A percentile compares a stretch with the other conserved stretches of the same genome.
Conservation (phyloP, 2,888 invertebrate genomes). For the Zele albiditarsus region DNA sequence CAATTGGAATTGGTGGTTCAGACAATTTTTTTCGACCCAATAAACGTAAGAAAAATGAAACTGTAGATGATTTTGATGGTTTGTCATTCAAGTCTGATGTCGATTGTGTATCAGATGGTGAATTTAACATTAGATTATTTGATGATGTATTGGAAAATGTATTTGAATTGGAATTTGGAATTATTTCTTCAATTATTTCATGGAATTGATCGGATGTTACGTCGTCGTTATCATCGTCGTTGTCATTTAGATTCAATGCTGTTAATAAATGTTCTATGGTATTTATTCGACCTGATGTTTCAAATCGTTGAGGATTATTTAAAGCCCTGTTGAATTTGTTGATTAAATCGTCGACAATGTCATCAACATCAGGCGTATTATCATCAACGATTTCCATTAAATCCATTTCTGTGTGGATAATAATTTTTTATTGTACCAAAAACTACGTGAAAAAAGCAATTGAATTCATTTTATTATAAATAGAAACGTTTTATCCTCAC, state of each 20-base stretch:
- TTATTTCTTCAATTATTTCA: constrained; percentile 5
- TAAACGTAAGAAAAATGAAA: constrained; percentile 3
- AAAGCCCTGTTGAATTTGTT: background rate
- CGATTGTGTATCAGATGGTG: background rate
- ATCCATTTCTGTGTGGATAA: background rate
- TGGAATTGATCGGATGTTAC: background rate
- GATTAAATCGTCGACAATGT: background rate
- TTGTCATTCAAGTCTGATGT: background rate
- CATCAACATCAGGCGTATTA: background rate
- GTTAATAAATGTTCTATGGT: background rate
- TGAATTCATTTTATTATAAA: too few relatives aligned
- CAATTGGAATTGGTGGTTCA: background rate
- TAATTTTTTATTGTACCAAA: background rate
- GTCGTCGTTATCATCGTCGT: background rate
- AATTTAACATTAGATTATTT: background rate
- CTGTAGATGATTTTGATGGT: background rate
- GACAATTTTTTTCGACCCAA: background rate
- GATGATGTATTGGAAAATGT: background rate
- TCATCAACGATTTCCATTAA: background rate
- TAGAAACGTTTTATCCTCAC: too few relatives aligned
- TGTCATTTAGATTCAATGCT: background rate
- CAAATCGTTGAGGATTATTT: background rate
- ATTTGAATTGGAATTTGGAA: background rate
- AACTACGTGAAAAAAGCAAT: too few relatives aligned
- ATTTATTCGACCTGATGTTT: background rate